Evolutionary conservation across 2,797 vertebrate species (phyloP), one percentile per base, ranked within the genome.

Genomic region (Paramormyrops hopkinsi): DNA sequence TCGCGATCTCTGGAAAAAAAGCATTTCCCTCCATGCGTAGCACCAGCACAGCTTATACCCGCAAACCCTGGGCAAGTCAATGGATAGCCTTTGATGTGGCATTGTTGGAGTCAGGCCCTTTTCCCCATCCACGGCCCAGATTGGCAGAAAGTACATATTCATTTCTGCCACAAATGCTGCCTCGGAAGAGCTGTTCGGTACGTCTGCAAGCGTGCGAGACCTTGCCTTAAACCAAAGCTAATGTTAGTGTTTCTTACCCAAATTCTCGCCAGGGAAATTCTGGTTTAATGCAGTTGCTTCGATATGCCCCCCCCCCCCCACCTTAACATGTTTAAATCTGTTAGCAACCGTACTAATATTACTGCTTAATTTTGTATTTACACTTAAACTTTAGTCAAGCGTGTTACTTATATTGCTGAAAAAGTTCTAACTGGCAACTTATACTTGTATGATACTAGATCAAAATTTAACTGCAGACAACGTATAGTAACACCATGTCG

Each of bases 61-160:
- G 76, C 76, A 82, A 46, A 44, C 12, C 76, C 76, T n/a, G 76
- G 76, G 76, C 76, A 46, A n/a, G 76, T 46, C 17, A n/a, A n/a
- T n/a, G 73, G 73, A 4, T 79, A 29, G 9, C 76, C 41, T 82
- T 82, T 82, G 76, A 82, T 82, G 76, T 82, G 76, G 76, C 76
- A 9, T 46, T 82, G 41, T 22, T 44, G 76, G 41, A 82, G 19
- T n/a, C 76, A n/a, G 41, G 76, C 76, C 76, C 41, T 44, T 44
- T 46, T 82, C 76, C 76, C 37, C 76, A 46, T 44, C 76, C 76
- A 22, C 17, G 41, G 37, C 41, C 76, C 17, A 46, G 37, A 82
- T 17, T 44, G 41, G 76, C 76, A 22, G 12, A 73, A 37, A 37
- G 29, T 37, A 17, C 69, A 17, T 37, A 37, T 73, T 73, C 19